A percentile compares a stretch with the other conserved stretches of the same genome.
These are phyloP conservation scores for Strigamia crassipes DNA, from an alignment of 2,888 invertebrate species.

Conservation along the genomic window DNA sequence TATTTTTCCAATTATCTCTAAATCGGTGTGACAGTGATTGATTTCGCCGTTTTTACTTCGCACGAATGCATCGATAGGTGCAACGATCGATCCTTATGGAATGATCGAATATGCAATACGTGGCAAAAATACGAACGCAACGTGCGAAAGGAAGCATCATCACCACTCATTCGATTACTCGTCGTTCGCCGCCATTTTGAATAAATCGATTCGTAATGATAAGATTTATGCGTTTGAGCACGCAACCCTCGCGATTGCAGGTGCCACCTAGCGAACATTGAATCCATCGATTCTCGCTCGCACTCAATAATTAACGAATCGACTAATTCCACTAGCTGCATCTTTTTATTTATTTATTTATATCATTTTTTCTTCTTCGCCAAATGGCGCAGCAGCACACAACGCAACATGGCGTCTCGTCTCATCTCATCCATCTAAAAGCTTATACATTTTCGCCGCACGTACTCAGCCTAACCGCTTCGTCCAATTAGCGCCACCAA, in stretches of 20 bases:
- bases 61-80: too few relatives aligned
- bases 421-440: not conserved
- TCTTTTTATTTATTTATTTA: not conserved
- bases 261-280: not conserved
- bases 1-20: too few relatives aligned
- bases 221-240: not conserved
- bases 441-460: not conserved
- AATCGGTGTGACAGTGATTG: too few relatives aligned
- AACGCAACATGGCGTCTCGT: not conserved
- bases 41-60: too few relatives aligned
- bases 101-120: not conserved
- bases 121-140: not conserved
- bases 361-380: not conserved
- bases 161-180: not conserved
- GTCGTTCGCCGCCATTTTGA: not conserved
- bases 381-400: not conserved
- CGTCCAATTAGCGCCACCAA: conserved; percentile 1
- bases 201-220: not conserved
- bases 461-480: not conserved
- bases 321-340: not conserved
- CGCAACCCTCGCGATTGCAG: too few relatives aligned
- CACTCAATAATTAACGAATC: not conserved
- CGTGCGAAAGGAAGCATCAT: too few relatives aligned
- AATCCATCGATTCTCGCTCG: not conserved
- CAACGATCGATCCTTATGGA: too few relatives aligned